Base-by-base conservation (phyloP, 2,113 vertebrate genomes). In the Sinocyclocheilus grahami region DNA sequence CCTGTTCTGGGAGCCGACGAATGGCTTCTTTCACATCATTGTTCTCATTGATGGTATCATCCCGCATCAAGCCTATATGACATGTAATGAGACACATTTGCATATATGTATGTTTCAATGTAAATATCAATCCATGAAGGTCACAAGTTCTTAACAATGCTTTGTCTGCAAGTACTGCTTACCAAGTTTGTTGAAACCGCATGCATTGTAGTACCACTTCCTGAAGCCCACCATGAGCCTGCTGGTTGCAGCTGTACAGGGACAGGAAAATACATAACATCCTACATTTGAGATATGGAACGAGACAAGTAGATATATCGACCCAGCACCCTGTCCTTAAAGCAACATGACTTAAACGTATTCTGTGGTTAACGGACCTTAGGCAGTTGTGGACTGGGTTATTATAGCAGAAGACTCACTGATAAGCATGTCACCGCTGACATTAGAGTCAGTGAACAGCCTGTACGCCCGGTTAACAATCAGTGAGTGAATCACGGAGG, bases 111-210 rank as follows among this genome's bases (percentile, higher is more conserved):
- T 48, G 10, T 55, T 55, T 18, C 53, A 18, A 55, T 55, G 16
- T 18, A 20, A 55, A 55, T 18, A 18, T 55, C 53, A 55, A 5
- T 18, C 14, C 53, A 55, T 20, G 3, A 24, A 39, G 53, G 53
- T 37, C 30, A 86, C 10, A 20, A 16, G 13, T 39, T 60, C 51
- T 3, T 8, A 48, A n/a, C n/a, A n/a, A 48, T 48, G 46, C 11
- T 48, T 48, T 48, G 46, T 46, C 46, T 46, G 10, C 46, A 30
- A 46, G 65, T 55, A 22, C 39, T 14, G 92, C 96, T 95, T 92
- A 99, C 98, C 98, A 0, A 96, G 30, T 85, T 98, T 97, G 93
- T 98, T 99, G 93, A 99, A 99, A 11, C 98, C 98, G 7, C 95
- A 94, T 75, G 95, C 76, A 80, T 92, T 96, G 80, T 97, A 99